phyloP scores from a whole-genome alignment of 2,797 vertebrate genomes.

The Pangasius krempfi region DNA sequence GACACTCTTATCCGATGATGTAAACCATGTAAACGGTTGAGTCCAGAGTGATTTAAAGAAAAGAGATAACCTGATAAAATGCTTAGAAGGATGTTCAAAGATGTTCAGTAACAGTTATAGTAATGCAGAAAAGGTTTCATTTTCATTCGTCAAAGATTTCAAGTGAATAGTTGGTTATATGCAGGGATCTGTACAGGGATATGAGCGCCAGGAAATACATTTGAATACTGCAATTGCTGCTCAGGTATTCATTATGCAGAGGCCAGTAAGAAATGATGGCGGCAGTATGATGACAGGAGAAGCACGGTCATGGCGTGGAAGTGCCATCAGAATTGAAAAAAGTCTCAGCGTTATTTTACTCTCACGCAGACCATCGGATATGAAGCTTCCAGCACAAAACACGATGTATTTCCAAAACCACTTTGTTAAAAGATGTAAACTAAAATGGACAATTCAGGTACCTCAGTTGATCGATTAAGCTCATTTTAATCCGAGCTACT shows the following conservation, averaged over 20 bases:
- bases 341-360: neutral
- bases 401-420: neutral
- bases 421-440: neutral
- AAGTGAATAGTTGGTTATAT: neutral
- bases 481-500: neutral
- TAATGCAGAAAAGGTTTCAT: neutral
- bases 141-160: neutral
- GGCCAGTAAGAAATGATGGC: neutral
- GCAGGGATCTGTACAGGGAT: neutral
- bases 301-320: neutral
- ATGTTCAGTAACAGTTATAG: neutral
- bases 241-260: neutral
- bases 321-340: neutral
- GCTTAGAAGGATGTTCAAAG: neutral
- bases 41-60: neutral
- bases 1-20: neutral
- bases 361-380: neutral
- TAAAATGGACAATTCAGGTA: neutral
- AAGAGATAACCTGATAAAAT: neutral
- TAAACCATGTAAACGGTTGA: neutral
- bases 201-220: neutral
- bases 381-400: neutral
- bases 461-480: neutral
- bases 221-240: neutral
- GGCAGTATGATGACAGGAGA: neutral